Base-by-base conservation (phyloP, 2,113 vertebrate genomes). In the Anseranas semipalmata region DNA sequence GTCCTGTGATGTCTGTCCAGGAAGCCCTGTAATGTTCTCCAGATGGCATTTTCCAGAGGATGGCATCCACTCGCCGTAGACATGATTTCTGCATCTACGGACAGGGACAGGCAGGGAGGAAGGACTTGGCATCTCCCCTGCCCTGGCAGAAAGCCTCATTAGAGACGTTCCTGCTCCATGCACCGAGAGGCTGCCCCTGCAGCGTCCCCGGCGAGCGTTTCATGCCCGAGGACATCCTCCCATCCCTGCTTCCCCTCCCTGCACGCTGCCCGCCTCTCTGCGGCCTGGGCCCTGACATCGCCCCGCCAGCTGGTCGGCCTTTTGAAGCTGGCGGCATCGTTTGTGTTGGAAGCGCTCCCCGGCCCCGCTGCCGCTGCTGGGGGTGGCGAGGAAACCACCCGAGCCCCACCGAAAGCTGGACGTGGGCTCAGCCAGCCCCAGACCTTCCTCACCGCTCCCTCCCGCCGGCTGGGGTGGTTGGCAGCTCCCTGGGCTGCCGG, bases 11-110 rank as follows among this genome's bases (percentile, higher is more conserved):
- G 58, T 92, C 60, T 77, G 82, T 89, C 76, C 87, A 91, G 79
- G 41, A 91, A 91, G 67, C 33, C 60, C 81, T 52, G 24, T 85
- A 90, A 90, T 80, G 60, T 77, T 86, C 39, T 97, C 75, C 89
- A 96, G 89, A 90, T 92, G 90, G 72, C 70, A 67, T 93, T 85
- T 96, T 96, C 89, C 90, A 91, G 90, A 88, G 70, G 74, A 85
- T 93, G 75, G 75, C 91, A 94, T 93, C 59, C n/a, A 6, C 39
- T 94, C 1, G 0, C 80, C 0, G 0, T 76, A 45, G 66, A 90
- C 84, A 59, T 58, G 75, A 89, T 91, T 95, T 89, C 88, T 94
- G 20, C 8, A 0, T 84, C 78, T 41, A 3, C 39, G 11, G n/a
- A n/a, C n/a, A n/a, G 68, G 83, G 65, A 84, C 19, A 9, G 41